A percentile compares a stretch with the other conserved stretches of the same genome.
These are phyloP conservation scores for Dicycla oo DNA, from an alignment of 2,888 invertebrate genomes.

Conservation along the genomic window DNA sequence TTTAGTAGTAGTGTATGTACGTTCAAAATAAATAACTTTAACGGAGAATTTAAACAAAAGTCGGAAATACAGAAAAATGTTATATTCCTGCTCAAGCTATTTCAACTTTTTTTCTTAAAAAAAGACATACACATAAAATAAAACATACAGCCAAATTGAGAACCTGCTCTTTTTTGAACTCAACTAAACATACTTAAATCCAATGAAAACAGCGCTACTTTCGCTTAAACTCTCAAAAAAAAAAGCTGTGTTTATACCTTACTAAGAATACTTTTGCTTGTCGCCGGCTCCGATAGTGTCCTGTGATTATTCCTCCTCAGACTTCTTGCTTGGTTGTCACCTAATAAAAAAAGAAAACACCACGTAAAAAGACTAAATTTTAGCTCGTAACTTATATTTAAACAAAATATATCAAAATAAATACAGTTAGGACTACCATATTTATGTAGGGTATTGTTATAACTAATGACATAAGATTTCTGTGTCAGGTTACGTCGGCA, in stretches of 20 bases:
- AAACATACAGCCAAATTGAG: too few relatives aligned
- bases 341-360: slow-evolving; percentile 64
- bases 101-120: background rate
- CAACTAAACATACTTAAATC: background rate
- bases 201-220: too few relatives aligned
- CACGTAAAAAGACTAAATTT: background rate
- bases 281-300: slow-evolving; percentile 76
- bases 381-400: background rate
- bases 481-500: slow-evolving; percentile 21
- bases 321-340: slow-evolving; percentile 69
- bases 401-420: background rate
- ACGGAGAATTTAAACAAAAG: background rate
- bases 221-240: background rate
- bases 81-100: background rate
- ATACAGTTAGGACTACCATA: background rate
- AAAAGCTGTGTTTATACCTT: slow-evolving; percentile 72
- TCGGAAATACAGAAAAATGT: background rate
- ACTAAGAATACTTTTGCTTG: slow-evolving; percentile 81
- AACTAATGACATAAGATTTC: slow-evolving; percentile 2
- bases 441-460: background rate
- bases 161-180: too few relatives aligned
- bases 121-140: too few relatives aligned
- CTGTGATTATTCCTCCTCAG: slow-evolving; percentile 73
- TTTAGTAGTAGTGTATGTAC: too few relatives aligned
- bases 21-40: background rate